Evolutionary conservation across 2,888 invertebrate genomes (phyloP).

Genomic region (Lycocerus yunnanus): DNA sequence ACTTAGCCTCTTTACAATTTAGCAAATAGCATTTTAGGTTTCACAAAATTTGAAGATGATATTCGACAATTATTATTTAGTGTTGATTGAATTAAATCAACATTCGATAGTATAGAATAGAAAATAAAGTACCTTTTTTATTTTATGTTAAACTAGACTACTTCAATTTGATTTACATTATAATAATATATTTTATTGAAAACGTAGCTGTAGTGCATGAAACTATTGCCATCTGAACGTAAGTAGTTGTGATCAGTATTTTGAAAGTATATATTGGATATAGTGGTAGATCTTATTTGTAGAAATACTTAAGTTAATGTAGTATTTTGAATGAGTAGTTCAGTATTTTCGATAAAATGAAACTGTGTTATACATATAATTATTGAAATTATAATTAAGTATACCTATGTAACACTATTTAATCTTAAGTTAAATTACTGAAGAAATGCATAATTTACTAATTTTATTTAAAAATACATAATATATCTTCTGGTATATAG

Average conservation of each 20-base stretch:
- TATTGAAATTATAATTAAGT: neutral
- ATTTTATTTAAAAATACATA: neutral
- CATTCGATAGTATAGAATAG: neutral
- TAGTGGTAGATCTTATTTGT: neutral
- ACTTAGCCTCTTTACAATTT: neutral
- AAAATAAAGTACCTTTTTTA: too few species aligned
- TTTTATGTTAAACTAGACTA: neutral
- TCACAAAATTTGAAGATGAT: neutral
- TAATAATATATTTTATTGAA: neutral
- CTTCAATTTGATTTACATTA: too few species aligned
- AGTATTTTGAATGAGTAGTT: neutral
- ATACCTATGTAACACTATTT: neutral
- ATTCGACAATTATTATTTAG: neutral
- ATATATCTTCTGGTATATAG: neutral
- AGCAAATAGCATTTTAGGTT: neutral
- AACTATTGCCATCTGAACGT: neutral
- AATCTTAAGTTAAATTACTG: neutral
- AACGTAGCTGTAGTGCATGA: neutral
- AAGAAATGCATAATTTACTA: neutral
- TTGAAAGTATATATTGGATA: neutral
- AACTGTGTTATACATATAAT: too few species aligned
- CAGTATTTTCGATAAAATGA: neutral
- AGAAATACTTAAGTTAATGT: neutral
- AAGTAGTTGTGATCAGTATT: neutral
- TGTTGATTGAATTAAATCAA: neutral